A percentile compares a stretch with the other conserved stretches of the same genome.
Evolutionary conservation across 64 coral and sea anemone species (phyloP).

Genomic region (Montipora capricornis): DNA sequence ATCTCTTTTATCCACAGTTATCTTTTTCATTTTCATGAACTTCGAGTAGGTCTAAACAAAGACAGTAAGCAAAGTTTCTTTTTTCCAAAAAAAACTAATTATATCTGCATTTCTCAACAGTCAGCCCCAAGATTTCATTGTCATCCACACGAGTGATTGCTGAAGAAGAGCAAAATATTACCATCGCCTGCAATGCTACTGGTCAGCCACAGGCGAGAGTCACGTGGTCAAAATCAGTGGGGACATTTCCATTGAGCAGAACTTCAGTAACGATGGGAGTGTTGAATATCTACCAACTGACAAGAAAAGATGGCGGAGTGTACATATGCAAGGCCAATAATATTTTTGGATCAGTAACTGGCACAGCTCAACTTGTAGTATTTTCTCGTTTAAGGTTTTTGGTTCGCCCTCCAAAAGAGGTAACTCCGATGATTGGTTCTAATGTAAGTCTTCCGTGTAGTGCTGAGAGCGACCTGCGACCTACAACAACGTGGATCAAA

Average conservation of each 20-base stretch:
- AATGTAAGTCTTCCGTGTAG: background rate
- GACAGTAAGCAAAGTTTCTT: too few species aligned
- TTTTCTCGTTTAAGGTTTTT: background rate
- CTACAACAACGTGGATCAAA: background rate
- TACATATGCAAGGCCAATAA: slow-evolving; percentile 20
- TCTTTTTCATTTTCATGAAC: too few species aligned
- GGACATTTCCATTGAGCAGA: background rate
- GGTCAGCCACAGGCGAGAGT: slow-evolving; percentile 36
- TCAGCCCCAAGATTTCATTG: background rate
- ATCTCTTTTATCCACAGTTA: too few species aligned
- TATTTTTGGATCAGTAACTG: background rate
- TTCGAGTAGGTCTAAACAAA: too few species aligned
- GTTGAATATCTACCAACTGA: background rate
- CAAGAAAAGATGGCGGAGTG: background rate
- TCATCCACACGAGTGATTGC: background rate
- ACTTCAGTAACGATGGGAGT: background rate
- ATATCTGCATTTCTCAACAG: background rate
- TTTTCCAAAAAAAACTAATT: too few species aligned
- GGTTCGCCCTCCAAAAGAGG: background rate
- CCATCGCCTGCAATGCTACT: slow-evolving; percentile 37
- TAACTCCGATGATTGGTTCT: background rate
- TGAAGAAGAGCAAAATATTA: slow-evolving; percentile 2
- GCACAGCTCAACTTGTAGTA: background rate
- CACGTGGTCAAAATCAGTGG: slow-evolving; percentile 29
- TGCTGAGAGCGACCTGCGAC: background rate